Evolutionary conservation across 2,888 invertebrate species (phyloP).

Genomic region (Epinotia ramella): DNA sequence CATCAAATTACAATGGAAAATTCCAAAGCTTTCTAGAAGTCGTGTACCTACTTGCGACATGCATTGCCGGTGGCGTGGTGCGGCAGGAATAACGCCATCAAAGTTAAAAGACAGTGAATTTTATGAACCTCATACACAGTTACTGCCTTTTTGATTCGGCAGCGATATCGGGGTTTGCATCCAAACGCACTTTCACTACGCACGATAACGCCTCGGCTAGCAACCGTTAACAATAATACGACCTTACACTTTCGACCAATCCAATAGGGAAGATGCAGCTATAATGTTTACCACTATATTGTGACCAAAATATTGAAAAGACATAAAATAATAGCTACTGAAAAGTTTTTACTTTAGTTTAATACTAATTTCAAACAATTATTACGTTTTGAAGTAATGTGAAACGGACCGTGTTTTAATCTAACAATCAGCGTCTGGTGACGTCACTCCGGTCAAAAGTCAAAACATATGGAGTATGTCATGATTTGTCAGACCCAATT

Average conservation of each 20-base stretch:
- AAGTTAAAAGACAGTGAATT: slow-evolving; percentile 16
- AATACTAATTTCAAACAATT: too few relatives aligned
- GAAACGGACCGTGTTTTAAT: too few relatives aligned
- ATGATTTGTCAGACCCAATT: too few relatives aligned
- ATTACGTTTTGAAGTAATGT: too few relatives aligned
- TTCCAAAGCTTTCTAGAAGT: slow-evolving; percentile 75
- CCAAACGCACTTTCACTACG: slow-evolving; percentile 75
- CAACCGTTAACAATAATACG: slow-evolving; percentile 48
- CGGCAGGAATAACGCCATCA: slow-evolving; percentile 44
- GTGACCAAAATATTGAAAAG: too few relatives aligned
- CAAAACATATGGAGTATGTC: too few relatives aligned
- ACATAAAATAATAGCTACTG: too few relatives aligned
- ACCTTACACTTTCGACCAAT: slow-evolving; percentile 60
- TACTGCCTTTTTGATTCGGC: slow-evolving; percentile 12
- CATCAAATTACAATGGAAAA: slow-evolving; percentile 64
- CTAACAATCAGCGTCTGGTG: too few relatives aligned
- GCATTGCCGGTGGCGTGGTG: slow-evolving; percentile 50
- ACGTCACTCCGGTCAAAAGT: too few relatives aligned
- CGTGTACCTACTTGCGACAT: slow-evolving; percentile 70
- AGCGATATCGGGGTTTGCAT: slow-evolving; percentile 51
- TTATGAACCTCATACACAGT: neutral
- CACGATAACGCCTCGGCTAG: slow-evolving; percentile 48
- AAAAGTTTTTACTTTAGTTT: too few relatives aligned
- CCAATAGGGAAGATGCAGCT: too few relatives aligned
- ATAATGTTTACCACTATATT: too few relatives aligned